A percentile compares a stretch with the other conserved stretches of the same genome.
Evolutionary conservation across 2,888 invertebrate species (phyloP).

Genomic region (Apotomis turbidana): DNA sequence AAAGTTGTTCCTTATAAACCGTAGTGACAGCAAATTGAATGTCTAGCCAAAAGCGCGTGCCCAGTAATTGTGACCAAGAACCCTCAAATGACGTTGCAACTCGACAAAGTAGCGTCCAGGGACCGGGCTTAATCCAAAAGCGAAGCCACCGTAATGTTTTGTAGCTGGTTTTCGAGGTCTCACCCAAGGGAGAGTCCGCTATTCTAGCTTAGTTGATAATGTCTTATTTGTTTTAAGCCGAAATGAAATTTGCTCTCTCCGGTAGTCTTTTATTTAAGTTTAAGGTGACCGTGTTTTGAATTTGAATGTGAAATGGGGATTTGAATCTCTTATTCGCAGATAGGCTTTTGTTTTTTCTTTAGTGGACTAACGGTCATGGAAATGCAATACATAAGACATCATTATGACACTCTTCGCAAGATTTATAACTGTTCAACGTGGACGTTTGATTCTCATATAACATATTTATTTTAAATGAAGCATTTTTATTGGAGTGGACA

Average conservation of each 20-base stretch:
- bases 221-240: conserved; percentile 22
- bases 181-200: conserved; percentile 10
- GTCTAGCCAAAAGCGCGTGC: background rate
- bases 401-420: too few species aligned
- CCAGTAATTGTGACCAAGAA: background rate
- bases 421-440: too few species aligned
- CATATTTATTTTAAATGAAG: too few species aligned
- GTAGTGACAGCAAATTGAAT: background rate
- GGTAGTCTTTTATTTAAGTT: conserved; percentile 1
- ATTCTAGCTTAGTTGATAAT: conserved; percentile 12
- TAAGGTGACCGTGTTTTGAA: background rate
- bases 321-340: background rate
- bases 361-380: too few species aligned
- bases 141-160: conserved; percentile 32
- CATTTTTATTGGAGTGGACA: too few species aligned
- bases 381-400: too few species aligned
- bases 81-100: conserved; percentile 24
- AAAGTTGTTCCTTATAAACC: background rate
- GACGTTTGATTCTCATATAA: too few species aligned
- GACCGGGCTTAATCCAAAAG: conserved; percentile 33
- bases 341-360: too few species aligned
- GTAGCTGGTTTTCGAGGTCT: conserved; percentile 25
- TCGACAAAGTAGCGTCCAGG: conserved; percentile 11
- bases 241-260: conserved; percentile 10
- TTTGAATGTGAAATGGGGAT: background rate